Conservation (phyloP, 2,888 invertebrate species). For the Lepas anatifera region DNA sequence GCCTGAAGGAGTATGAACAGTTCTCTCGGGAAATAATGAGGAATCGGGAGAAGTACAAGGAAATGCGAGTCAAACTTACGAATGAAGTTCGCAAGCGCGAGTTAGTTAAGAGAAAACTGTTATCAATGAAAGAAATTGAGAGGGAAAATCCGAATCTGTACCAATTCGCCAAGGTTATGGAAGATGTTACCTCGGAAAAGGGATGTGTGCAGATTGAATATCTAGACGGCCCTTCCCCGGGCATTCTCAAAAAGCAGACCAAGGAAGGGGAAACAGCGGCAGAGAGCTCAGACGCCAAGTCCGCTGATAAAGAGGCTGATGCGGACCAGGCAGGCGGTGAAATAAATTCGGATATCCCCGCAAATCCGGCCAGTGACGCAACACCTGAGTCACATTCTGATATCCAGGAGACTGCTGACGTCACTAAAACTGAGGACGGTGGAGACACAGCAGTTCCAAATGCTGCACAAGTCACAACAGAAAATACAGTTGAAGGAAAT, state of each 20-base stretch:
- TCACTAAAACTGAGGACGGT: neutral
- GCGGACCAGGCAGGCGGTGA: no score
- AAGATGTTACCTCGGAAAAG: neutral
- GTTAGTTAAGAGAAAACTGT: neutral
- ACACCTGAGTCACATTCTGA: neutral
- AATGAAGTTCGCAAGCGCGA: neutral
- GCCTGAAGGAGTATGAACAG: neutral
- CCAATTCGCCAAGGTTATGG: neutral
- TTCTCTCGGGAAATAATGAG: neutral
- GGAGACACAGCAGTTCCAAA: neutral
- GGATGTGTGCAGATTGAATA: neutral
- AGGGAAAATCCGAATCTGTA: neutral
- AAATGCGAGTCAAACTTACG: neutral
- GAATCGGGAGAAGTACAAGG: neutral
- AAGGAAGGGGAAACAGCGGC: no score
- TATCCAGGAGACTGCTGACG: neutral
- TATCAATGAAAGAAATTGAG: neutral
- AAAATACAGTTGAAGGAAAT: neutral
- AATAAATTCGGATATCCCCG: no score
- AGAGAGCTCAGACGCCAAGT: neutral
- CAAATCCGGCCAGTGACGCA: no score
- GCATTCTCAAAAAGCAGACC: neutral
- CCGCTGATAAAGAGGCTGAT: no score
- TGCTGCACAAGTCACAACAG: neutral
- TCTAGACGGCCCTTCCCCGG: neutral